Conservation (phyloP, 2,888 invertebrate species). For the Geotrupes spiniger region DNA sequence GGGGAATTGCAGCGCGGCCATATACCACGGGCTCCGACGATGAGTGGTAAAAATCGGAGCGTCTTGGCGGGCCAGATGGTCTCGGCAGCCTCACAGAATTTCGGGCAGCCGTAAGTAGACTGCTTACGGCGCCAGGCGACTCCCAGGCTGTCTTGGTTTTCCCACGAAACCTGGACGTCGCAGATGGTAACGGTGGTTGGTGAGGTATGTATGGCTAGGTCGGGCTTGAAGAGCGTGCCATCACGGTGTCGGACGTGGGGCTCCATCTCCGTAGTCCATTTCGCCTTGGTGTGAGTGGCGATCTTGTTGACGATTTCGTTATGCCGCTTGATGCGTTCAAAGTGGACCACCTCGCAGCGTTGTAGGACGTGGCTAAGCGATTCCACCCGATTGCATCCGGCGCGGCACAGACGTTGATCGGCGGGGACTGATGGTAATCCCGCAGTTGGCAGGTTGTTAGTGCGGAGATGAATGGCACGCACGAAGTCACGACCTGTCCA, state of each 20-base stretch:
- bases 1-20: conserved; percentile 17
- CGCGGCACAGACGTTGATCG: conserved; percentile 16
- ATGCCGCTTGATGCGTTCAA: conserved; percentile 24
- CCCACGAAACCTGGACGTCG: conserved; percentile 24
- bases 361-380: conserved; percentile 26
- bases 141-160: conserved; percentile 14
- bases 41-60: conserved; percentile 12
- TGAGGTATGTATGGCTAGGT: conserved; percentile 14
- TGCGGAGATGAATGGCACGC: conserved; percentile 18
- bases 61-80: conserved; percentile 2
- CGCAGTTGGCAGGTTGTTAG: conserved; percentile 9
- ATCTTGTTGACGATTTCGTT: too few relatives aligned
- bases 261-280: conserved; percentile 1
- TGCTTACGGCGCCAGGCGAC: conserved; percentile 21
- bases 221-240: conserved; percentile 29
- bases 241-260: conserved; percentile 25
- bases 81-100: neutral
- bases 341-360: conserved; percentile 19
- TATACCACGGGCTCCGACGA: conserved; percentile 24
- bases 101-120: conserved; percentile 11
- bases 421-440: neutral
- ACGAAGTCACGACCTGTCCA: conserved; percentile 24
- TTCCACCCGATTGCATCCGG: conserved; percentile 24
- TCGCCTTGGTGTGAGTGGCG: conserved; percentile 18
- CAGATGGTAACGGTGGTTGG: neutral